Conservation (phyloP, 2,888 invertebrate genomes). For the Zaprionus obscuricornis region DNA sequence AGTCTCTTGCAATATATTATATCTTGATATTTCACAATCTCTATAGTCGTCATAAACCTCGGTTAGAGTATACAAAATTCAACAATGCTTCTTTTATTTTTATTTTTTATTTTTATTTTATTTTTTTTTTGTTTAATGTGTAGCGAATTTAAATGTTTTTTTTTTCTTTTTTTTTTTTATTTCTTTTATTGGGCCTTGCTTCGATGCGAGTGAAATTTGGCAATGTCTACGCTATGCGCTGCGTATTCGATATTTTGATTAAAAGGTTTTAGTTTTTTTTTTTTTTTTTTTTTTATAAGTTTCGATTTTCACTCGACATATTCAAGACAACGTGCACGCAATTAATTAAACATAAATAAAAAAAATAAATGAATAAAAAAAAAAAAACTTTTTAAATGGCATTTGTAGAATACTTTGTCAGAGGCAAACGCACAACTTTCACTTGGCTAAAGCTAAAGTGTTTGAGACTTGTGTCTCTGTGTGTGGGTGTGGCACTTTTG, state of each 20-base stretch:
- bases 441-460: constrained; percentile 8
- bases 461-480: constrained; percentile 10
- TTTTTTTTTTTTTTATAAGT: too few relatives aligned
- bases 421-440: constrained; percentile 36
- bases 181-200: too few relatives aligned
- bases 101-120: constrained; percentile 6
- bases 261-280: too few relatives aligned
- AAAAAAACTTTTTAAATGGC: constrained; percentile 14
- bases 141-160: too few relatives aligned
- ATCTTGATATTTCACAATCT: too few relatives aligned
- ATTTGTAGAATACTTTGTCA: constrained; percentile 45
- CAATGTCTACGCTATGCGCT: constrained; percentile 14
- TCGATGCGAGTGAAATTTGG: constrained; percentile 52
- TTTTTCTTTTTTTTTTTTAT: constrained; percentile 2
- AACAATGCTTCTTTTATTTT: constrained; percentile 15
- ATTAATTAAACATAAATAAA: constrained; percentile 46
- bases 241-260: too few relatives aligned
- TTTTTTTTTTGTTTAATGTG: constrained; percentile 14
- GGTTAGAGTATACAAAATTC: too few relatives aligned
- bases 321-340: constrained; percentile 35
- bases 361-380: background rate
- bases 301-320: constrained; percentile 38
- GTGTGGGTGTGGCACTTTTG: constrained; percentile 23
- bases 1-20: too few relatives aligned
- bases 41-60: too few relatives aligned